Percentiles rank a stretch among this genome's conserved stretches.
phyloP scores from a whole-genome alignment of 2,888 invertebrate species.

The Yponomeuta sedellus region DNA sequence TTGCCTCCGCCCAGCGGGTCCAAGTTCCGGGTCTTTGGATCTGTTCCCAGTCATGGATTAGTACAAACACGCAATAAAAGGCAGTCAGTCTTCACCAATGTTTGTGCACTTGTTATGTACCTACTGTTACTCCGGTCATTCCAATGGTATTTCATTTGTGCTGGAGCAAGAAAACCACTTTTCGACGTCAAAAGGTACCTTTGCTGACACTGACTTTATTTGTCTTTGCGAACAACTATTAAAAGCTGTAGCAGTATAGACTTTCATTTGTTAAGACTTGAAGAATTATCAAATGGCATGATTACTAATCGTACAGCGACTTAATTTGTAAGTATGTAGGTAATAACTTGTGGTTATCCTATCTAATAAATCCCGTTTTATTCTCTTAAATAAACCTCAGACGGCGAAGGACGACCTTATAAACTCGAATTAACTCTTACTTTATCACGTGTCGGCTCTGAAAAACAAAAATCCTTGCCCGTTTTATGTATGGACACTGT shows the following conservation, averaged over 20 bases:
- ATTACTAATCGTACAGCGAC: background rate
- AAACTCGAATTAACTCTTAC: background rate
- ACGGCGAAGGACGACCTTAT: background rate
- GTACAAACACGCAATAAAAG: background rate
- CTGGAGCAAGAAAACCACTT: too few relatives aligned
- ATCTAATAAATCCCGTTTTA: background rate
- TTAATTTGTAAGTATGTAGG: background rate
- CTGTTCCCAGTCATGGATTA: slow-evolving; percentile 31
- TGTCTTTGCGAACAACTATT: too few relatives aligned
- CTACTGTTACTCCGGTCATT: background rate
- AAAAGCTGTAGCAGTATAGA: too few relatives aligned
- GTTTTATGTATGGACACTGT: background rate
- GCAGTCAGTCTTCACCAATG: too few relatives aligned
- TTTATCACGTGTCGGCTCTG: background rate
- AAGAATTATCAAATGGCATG: too few relatives aligned
- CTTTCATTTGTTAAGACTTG: too few relatives aligned
- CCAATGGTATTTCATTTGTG: too few relatives aligned
- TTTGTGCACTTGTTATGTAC: background rate
- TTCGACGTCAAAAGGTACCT: too few relatives aligned
- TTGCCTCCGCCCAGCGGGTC: slow-evolving; percentile 59
- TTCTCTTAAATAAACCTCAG: background rate
- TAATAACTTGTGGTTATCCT: background rate
- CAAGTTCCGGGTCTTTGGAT: slow-evolving; percentile 57
- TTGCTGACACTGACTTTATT: too few relatives aligned
- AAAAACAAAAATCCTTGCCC: background rate